phyloP scores from a whole-genome alignment of 2,113 vertebrate genomes.

The Zosterops pallidus region DNA sequence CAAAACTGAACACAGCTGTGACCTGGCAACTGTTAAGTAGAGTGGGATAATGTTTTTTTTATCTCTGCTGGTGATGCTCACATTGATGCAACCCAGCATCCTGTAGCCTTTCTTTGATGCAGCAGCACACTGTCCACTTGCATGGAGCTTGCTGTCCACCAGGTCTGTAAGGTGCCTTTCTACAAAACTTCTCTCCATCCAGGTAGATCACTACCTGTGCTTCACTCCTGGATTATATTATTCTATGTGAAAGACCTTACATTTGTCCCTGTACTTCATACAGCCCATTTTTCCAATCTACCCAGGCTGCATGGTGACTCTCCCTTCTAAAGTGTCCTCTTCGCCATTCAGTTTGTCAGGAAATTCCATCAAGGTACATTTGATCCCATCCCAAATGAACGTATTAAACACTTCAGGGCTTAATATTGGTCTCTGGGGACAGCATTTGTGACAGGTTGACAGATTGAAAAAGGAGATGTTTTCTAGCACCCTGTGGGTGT shows the following conservation, averaged over 20 bases:
- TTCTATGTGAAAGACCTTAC: background rate
- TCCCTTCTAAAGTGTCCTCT: background rate
- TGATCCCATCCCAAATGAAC: background rate
- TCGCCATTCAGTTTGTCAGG: accelerated
- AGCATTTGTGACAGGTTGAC: background rate
- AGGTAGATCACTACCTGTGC: background rate
- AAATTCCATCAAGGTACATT: background rate
- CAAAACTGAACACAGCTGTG: background rate
- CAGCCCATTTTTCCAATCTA: background rate
- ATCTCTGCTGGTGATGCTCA: background rate
- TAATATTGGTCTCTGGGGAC: background rate
- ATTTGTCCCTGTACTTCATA: background rate
- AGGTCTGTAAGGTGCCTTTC: background rate
- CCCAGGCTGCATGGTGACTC: no score
- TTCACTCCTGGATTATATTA: background rate
- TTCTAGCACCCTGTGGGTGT: background rate
- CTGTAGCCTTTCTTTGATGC: background rate
- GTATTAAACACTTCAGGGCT: background rate
- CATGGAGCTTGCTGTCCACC: background rate
- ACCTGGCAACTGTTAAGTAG: background rate
- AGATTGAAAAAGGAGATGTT: background rate
- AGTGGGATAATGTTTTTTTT: background rate
- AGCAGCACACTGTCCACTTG: no score
- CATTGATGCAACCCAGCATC: background rate
- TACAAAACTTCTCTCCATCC: background rate